phyloP scores from a whole-genome alignment of 2,888 invertebrate genomes.

The Prenolepis imparis region DNA sequence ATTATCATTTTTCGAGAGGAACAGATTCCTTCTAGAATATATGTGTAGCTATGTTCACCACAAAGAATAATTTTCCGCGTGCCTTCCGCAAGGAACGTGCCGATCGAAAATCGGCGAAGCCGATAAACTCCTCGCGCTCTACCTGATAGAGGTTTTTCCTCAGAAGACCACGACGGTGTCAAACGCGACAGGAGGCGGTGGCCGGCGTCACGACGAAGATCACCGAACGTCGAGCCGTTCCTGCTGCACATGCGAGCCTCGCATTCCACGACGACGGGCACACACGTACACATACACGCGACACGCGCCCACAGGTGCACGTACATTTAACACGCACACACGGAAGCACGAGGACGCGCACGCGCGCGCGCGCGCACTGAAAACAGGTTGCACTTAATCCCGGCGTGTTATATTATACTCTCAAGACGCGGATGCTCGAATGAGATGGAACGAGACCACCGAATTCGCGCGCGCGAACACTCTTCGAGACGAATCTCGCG shows the following conservation, averaged over 20 bases:
- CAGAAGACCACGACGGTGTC: not conserved
- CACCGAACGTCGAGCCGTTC: conserved; percentile 64
- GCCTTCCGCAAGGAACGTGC: not conserved
- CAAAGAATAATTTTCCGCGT: not conserved
- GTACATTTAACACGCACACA: not conserved
- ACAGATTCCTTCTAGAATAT: not conserved
- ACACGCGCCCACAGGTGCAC: conserved; percentile 28
- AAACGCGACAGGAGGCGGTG: not conserved
- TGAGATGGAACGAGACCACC: conserved; percentile 43
- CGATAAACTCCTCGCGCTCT: not conserved
- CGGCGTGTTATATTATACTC: conserved; percentile 14
- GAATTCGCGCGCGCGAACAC: conserved; percentile 36
- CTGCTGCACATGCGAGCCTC: conserved; percentile 71
- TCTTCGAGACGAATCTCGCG: conserved; percentile 45
- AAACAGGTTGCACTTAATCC: conserved; percentile 56
- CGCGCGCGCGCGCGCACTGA: conserved; percentile 27
- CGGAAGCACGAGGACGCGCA: not conserved
- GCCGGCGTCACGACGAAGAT: conserved; percentile 55
- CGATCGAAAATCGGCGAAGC: not conserved
- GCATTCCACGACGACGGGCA: conserved; percentile 68
- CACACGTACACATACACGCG: not conserved
- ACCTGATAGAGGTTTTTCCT: not conserved
- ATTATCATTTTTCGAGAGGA: not conserved
- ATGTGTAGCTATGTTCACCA: too few species aligned
- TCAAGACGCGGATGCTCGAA: conserved; percentile 3